Evolutionary conservation across 2,113 vertebrate species (phyloP), one percentile per base, ranked within the genome.

Genomic region (Manacus vitellinus): DNA sequence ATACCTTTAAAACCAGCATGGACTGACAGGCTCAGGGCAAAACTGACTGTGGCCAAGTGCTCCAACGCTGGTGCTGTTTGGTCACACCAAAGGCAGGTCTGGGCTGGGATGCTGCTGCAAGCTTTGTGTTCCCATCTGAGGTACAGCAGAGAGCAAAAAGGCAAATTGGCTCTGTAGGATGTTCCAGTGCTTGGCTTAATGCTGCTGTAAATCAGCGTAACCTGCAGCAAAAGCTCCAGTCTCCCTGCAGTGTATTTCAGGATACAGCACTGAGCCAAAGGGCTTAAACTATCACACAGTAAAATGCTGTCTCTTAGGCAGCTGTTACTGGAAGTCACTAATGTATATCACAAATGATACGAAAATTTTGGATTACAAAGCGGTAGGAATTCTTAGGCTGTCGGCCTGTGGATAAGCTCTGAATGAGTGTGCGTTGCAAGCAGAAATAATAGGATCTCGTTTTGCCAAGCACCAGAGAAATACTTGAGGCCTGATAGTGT

Each of bases 241-340:
- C 46, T 95, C 92, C 82, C 95, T 90, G 67, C 72, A 95, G 85
- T 88, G 92, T 95, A 51, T 89, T 97, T 95, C 62, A 66, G 87
- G 88, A 61, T 88, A 54, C 52, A 90, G 85, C 59, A 12, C 67
- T 1, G 55, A 90, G 93, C 93, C 96, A 96, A 91, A 59, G 47
- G 61, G 65, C 90, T 93, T 86, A 90, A 94, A 86, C 94, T 93
- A 85, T 93, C 4, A 2, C 82, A 77, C 84, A 87, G 93, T 95
- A 94, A 96, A 97, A 95, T 35, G 58, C 88, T 80, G 85, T 91
- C 95, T 93, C 92, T 59, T 89, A 95, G 92, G 94, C 92, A 27
- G 17, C 83, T 78, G 68, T 95, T 97, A 94, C 94, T 95, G 96
- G 90, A 96, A 97, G 96, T 92, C 85, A 81, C 88, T 96, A 95